Conservation (phyloP, 2,888 invertebrate genomes). For the Dynastes maya region DNA sequence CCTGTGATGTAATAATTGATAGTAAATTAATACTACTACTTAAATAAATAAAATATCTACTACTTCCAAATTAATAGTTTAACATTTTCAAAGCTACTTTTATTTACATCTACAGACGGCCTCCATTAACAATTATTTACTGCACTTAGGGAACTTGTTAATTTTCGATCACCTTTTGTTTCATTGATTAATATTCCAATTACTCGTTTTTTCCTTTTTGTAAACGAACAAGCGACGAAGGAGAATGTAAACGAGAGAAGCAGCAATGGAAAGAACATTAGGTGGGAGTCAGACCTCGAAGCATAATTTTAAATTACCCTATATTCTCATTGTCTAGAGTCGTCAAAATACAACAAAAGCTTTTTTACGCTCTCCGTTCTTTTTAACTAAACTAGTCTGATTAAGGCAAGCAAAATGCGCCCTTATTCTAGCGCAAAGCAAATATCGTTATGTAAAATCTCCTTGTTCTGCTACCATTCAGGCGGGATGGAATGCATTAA, state of each 20-base stretch:
- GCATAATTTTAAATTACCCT: slow-evolving; percentile 66
- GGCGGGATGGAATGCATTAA: slow-evolving; percentile 67
- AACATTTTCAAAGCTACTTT: no score
- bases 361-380: slow-evolving; percentile 62
- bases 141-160: slow-evolving; percentile 11
- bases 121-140: no score
- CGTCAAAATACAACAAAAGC: slow-evolving; percentile 69
- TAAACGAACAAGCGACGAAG: slow-evolving; percentile 24
- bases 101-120: no score
- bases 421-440: slow-evolving; percentile 66
- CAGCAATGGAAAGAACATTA: slow-evolving; percentile 29
- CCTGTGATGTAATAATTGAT: no score
- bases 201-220: slow-evolving; percentile 2
- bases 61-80: no score
- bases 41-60: no score
- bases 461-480: slow-evolving; percentile 66
- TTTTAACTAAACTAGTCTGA: slow-evolving; percentile 67
- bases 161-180: slow-evolving; percentile 30
- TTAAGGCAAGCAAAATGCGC: slow-evolving; percentile 68
- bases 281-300: slow-evolving; percentile 46
- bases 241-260: slow-evolving; percentile 28
- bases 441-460: slow-evolving; percentile 68
- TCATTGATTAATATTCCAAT: slow-evolving; percentile 38
- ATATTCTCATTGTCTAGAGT: slow-evolving; percentile 67
- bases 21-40: no score